Evolutionary conservation across 2,888 invertebrate genomes (phyloP).

Genomic region (Ormia ochracea): DNA sequence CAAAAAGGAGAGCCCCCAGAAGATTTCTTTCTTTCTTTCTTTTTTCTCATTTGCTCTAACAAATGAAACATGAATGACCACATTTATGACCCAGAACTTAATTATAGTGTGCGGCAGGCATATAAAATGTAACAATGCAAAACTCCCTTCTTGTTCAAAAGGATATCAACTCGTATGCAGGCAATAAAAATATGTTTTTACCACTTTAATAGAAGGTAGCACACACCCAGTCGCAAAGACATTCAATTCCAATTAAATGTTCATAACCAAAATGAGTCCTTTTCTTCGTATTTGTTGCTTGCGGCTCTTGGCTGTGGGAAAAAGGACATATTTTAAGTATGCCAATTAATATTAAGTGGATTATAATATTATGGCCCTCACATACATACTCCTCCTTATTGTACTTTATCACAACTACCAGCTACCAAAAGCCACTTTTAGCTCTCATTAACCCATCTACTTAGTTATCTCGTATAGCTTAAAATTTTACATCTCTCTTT

Average conservation of each 20-base stretch:
- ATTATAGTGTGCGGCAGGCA: conserved; percentile 50
- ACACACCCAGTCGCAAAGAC: background rate
- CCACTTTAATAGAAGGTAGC: conserved; percentile 31
- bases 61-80: conserved; percentile 71
- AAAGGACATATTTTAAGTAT: conserved; percentile 68
- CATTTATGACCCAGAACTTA: conserved; percentile 69
- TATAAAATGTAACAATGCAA: background rate
- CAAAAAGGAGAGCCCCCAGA: conserved; percentile 6
- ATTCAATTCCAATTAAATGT: conserved; percentile 7
- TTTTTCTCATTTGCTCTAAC: conserved; percentile 44
- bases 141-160: background rate
- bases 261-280: conserved; percentile 10
- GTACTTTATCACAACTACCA: conserved; percentile 1
- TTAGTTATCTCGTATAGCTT: conserved; percentile 48
- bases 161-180: background rate
- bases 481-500: conserved; percentile 9
- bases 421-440: conserved; percentile 42
- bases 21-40: background rate
- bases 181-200: conserved; percentile 60
- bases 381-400: conserved; percentile 27
- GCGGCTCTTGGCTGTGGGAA: conserved; percentile 29
- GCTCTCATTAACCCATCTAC: conserved; percentile 57
- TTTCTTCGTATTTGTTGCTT: background rate
- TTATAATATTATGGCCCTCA: conserved; percentile 73
- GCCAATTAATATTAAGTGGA: conserved; percentile 75